Conservation (phyloP, 1,140 invertebrate genomes). For the Diachasma alloeum region DNA sequence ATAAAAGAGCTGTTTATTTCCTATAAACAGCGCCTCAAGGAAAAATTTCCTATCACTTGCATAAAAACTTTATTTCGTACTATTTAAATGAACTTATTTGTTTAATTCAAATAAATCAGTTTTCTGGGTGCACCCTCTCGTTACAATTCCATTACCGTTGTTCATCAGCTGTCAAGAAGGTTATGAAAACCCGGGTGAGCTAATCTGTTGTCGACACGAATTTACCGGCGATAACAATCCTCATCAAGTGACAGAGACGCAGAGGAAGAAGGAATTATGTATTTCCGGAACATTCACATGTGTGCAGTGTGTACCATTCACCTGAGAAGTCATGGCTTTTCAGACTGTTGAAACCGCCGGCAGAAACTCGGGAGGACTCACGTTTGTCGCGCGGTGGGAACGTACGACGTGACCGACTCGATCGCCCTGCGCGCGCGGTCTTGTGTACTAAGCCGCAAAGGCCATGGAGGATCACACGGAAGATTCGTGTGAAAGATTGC, state of each 20-base stretch:
- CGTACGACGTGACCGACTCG: slow-evolving; percentile 37
- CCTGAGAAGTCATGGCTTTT: slow-evolving; percentile 21
- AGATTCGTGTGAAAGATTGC: slow-evolving; percentile 28
- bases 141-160: too few species aligned
- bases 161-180: too few species aligned
- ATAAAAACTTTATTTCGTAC: too few species aligned
- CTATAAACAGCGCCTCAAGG: too few species aligned
- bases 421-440: slow-evolving; percentile 7
- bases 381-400: slow-evolving; percentile 38
- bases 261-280: slow-evolving; percentile 14
- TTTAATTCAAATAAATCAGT: too few species aligned
- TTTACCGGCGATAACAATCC: too few species aligned
- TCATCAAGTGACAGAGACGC: background rate
- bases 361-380: slow-evolving; percentile 16
- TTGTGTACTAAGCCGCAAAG: slow-evolving; percentile 22
- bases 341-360: slow-evolving; percentile 23
- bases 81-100: too few species aligned
- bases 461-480: slow-evolving; percentile 24
- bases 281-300: slow-evolving; percentile 20
- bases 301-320: background rate
- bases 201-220: too few species aligned
- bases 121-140: too few species aligned
- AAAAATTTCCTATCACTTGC: too few species aligned
- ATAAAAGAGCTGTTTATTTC: too few species aligned
- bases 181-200: too few species aligned